A percentile compares a stretch with the other conserved stretches of the same genome.
phyloP scores from a whole-genome alignment of 2,888 invertebrate species.

The Coelogynopora nodosa region DNA sequence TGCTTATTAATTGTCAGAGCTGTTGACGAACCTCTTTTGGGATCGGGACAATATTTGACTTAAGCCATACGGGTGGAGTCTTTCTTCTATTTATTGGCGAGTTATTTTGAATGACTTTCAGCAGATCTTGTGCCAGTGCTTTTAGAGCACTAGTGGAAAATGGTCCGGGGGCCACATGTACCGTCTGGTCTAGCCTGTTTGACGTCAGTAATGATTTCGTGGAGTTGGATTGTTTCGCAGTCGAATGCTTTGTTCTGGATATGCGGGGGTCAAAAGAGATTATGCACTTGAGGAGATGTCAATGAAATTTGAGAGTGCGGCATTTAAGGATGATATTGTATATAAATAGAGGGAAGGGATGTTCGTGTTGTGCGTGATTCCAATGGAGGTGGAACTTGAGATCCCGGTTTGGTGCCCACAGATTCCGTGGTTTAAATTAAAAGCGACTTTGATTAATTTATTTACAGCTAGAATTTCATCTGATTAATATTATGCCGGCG shows the following conservation, averaged over 20 bases:
- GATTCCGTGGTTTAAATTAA: slow-evolving; percentile 1
- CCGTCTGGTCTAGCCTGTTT: background rate
- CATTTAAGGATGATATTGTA: background rate
- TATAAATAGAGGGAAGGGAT: background rate
- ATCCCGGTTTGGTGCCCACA: background rate
- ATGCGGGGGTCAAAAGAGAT: background rate
- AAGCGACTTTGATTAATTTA: no score
- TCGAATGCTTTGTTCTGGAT: background rate
- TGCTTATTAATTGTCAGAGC: background rate
- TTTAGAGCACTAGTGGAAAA: background rate
- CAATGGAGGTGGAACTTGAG: background rate
- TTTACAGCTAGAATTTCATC: no score
- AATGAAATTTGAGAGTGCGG: background rate
- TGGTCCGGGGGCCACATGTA: background rate
- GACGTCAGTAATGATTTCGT: background rate
- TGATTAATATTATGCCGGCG: no score
- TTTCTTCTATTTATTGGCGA: background rate
- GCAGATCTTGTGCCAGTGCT: background rate
- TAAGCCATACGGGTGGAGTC: background rate
- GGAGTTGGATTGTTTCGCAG: background rate
- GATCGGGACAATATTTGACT: background rate
- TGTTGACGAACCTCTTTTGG: background rate
- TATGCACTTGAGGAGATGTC: background rate
- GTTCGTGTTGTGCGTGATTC: background rate
- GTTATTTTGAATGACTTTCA: background rate